Conservation (phyloP, 2,797 vertebrate genomes). For the Octomys mimax region DNA sequence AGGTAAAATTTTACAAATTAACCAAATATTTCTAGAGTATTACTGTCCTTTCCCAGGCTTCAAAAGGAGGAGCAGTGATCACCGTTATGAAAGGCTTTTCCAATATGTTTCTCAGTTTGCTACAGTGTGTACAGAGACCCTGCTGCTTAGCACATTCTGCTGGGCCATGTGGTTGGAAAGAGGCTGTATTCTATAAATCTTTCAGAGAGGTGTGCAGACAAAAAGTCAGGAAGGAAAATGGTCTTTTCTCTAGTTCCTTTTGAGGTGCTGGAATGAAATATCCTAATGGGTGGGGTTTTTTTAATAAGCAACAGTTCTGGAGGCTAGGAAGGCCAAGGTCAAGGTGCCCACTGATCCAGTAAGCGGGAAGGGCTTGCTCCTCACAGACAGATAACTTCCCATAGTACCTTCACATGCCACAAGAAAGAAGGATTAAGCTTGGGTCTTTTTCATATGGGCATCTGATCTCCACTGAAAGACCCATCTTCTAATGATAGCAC, state of each 20-base stretch:
- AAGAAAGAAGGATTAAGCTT: no score
- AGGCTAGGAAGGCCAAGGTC: background rate
- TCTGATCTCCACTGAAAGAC: background rate
- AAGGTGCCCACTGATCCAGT: no score
- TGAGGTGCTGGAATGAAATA: background rate
- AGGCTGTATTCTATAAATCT: background rate
- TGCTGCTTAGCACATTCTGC: rapidly evolving
- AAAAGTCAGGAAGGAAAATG: background rate
- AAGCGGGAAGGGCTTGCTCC: background rate
- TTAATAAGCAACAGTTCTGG: background rate
- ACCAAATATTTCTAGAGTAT: background rate
- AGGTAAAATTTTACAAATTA: background rate
- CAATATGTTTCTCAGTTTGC: background rate
- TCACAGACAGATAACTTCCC: background rate
- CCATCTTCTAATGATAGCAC: background rate
- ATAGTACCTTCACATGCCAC: background rate
- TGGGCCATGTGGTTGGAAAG: background rate
- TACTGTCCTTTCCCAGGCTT: background rate
- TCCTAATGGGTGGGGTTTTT: background rate
- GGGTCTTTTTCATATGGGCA: background rate
- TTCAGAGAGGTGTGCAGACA: background rate
- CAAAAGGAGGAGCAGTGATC: background rate
- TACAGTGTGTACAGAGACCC: background rate
- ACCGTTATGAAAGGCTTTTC: background rate
- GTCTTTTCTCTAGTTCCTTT: background rate